Evolutionary conservation across 2,888 invertebrate genomes (phyloP).

Genomic region (Conops quadrifasciatus): DNA sequence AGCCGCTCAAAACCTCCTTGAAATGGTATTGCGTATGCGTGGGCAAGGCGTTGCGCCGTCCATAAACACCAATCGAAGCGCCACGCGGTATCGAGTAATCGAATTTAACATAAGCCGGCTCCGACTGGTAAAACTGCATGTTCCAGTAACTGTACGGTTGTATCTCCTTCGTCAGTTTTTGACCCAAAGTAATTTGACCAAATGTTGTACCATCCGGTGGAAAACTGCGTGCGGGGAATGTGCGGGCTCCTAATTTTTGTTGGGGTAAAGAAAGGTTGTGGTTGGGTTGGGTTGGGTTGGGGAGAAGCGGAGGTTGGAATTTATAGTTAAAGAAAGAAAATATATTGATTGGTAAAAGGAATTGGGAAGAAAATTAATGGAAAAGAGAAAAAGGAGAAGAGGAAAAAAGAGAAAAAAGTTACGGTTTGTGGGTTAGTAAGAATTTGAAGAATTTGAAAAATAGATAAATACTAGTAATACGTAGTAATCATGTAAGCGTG

Average conservation of each 20-base stretch:
- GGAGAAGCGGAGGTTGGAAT: no score
- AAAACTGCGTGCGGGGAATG: conserved; percentile 88
- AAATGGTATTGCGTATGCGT: conserved; percentile 98
- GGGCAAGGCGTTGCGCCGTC: conserved; percentile 90
- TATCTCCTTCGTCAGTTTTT: conserved; percentile 87
- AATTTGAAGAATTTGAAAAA: neutral
- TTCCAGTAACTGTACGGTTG: conserved; percentile 97
- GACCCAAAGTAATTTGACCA: conserved; percentile 87
- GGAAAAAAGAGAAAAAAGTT: neutral
- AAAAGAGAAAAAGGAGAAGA: neutral
- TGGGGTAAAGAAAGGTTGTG: no score
- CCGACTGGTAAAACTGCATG: conserved; percentile 95
- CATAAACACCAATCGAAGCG: conserved; percentile 94
- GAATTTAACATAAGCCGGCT: conserved; percentile 92
- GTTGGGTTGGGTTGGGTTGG: no score
- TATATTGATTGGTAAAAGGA: neutral
- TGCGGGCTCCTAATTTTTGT: conserved; percentile 76
- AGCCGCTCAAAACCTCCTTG: conserved; percentile 89
- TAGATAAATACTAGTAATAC: no score
- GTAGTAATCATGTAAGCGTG: no score
- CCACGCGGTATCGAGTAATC: conserved; percentile 92
- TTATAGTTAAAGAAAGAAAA: no score
- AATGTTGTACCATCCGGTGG: conserved; percentile 94
- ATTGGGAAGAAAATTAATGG: no score
- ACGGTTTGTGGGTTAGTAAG: neutral